Conservation (phyloP, 2,113 vertebrate genomes). For the Perca flavescens region DNA sequence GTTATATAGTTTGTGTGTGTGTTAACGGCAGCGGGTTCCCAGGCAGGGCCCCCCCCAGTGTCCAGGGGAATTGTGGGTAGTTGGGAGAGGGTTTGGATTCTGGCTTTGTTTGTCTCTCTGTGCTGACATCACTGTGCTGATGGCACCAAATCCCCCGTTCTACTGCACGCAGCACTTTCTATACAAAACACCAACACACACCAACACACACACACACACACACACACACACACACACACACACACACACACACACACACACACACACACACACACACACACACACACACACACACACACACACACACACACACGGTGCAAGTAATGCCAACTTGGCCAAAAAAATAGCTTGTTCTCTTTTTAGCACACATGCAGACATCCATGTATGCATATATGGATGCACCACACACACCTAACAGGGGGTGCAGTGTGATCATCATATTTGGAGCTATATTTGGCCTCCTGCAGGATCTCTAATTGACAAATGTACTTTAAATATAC, state of each 20-base stretch:
- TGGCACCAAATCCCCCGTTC: conserved; percentile 90
- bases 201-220: conserved; percentile 36
- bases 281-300: conserved; percentile 44
- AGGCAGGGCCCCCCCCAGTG: conserved; percentile 59
- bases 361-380: conserved; percentile 58
- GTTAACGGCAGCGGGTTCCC: conserved; percentile 47
- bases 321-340: conserved; percentile 88
- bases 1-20: conserved; percentile 32
- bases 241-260: conserved; percentile 53
- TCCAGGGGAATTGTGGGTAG: conserved; percentile 81
- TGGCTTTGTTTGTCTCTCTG: conserved; percentile 87
- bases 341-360: conserved; percentile 70
- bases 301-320: conserved; percentile 56
- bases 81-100: conserved; percentile 73
- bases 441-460: neutral
- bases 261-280: conserved; percentile 46
- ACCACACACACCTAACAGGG: neutral
- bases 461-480: conserved; percentile 2
- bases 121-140: conserved; percentile 90
- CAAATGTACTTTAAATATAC: conserved; percentile 14
- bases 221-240: conserved; percentile 52
- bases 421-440: neutral
- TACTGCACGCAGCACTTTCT: conserved; percentile 90
- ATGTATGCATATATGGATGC: conserved; percentile 42
- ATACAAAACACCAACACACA: conserved; percentile 86